Evolutionary conservation across 2,113 vertebrate genomes (phyloP).

Genomic region (Suncus etruscus): DNA sequence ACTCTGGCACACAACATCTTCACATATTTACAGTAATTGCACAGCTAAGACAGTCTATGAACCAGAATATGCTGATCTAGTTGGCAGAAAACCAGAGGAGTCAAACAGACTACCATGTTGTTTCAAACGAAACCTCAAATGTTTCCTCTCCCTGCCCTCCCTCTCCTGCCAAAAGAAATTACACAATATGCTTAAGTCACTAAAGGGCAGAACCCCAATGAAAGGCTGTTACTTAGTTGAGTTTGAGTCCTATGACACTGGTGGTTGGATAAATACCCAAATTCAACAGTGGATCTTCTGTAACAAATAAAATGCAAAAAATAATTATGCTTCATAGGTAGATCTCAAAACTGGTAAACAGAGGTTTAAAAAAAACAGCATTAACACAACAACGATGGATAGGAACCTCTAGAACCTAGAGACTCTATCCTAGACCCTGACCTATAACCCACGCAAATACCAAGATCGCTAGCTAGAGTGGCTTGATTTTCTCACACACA

Average conservation of each 20-base stretch:
- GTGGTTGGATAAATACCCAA: slow-evolving; percentile 21
- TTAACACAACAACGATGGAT: too few species aligned
- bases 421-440: too few species aligned
- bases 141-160: too few species aligned
- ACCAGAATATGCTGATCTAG: slow-evolving; percentile 44
- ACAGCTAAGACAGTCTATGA: slow-evolving; percentile 49
- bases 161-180: slow-evolving; percentile 36
- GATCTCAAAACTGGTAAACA: background rate
- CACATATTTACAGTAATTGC: slow-evolving; percentile 45
- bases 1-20: background rate
- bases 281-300: background rate
- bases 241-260: background rate
- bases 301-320: slow-evolving; percentile 28
- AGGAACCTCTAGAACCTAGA: too few species aligned
- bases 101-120: slow-evolving; percentile 44
- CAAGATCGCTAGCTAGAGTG: too few species aligned
- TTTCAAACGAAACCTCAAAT: slow-evolving; percentile 30
- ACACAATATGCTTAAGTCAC: background rate
- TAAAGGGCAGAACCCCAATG: slow-evolving; percentile 10
- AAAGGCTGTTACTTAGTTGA: slow-evolving; percentile 18
- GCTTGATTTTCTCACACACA: too few species aligned
- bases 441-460: too few species aligned
- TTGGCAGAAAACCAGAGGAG: slow-evolving; percentile 62
- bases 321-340: slow-evolving; percentile 4
- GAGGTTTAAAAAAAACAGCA: background rate